Conservation (phyloP, 2,888 invertebrate genomes). For the Scaptomyza parva region DNA sequence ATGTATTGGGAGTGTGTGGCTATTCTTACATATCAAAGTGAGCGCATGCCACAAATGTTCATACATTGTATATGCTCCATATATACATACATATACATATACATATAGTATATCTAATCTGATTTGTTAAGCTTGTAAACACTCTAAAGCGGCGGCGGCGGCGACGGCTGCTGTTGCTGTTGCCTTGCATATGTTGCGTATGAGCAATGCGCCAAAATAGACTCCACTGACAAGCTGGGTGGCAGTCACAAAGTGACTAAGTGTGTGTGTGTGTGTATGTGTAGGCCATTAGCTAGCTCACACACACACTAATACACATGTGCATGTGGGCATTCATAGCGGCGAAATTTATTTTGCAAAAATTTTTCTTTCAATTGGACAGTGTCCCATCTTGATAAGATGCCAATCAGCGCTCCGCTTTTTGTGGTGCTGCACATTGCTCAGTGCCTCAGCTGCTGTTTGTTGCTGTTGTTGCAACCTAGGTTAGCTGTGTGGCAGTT, state of each 20-base stretch:
- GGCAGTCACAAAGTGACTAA: constrained; percentile 42
- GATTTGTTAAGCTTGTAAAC: constrained; percentile 65
- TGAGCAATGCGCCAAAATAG: constrained; percentile 59
- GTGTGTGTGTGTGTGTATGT: no score
- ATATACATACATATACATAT: not conserved
- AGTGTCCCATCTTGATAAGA: constrained; percentile 85
- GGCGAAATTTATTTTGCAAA: constrained; percentile 79
- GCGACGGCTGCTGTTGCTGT: constrained; percentile 8
- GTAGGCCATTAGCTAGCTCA: no score
- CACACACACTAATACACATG: constrained; percentile 6
- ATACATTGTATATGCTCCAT: constrained; percentile 13
- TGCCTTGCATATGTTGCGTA: constrained; percentile 46
- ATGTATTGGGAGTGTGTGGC: constrained; percentile 72
- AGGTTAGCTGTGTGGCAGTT: constrained; percentile 57
- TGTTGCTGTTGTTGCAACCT: constrained; percentile 31
- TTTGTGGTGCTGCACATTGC: constrained; percentile 4
- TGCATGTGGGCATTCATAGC: constrained; percentile 51
- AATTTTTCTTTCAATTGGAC: constrained; percentile 83
- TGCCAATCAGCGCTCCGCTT: constrained; percentile 78
- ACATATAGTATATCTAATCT: constrained; percentile 62
- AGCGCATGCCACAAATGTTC: constrained; percentile 1
- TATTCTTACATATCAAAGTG: constrained; percentile 7
- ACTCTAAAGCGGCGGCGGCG: constrained; percentile 40
- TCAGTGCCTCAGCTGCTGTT: constrained; percentile 19
- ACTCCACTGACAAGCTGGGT: constrained; percentile 52